A percentile compares a stretch with the other conserved stretches of the same genome.
These are phyloP conservation scores for Macquaria ambigua DNA, from an alignment of 2,113 vertebrate genomes.

Conservation along the genomic window DNA sequence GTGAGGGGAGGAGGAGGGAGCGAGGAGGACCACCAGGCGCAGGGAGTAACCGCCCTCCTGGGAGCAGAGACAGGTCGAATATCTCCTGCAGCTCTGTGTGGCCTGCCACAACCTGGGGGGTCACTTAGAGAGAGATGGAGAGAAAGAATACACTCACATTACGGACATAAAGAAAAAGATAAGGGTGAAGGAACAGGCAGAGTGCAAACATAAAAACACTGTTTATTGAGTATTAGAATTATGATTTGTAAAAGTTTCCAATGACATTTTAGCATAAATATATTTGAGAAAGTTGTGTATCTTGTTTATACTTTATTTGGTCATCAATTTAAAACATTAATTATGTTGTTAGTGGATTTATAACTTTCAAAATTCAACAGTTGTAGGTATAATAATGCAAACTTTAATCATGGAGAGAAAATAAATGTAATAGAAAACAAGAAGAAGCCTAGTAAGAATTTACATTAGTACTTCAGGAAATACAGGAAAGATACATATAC, in stretches of 20 bases:
- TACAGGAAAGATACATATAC: background rate
- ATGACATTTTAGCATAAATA: background rate
- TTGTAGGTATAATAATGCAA: background rate
- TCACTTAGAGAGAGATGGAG: slow-evolving; percentile 66
- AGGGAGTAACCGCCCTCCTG: slow-evolving; percentile 68
- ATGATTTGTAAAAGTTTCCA: background rate
- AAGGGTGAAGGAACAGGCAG: too few species aligned
- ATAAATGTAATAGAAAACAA: background rate
- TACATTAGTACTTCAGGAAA: background rate
- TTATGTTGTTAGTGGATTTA: background rate
- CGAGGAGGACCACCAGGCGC: background rate
- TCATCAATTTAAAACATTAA: background rate
- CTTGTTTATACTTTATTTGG: too few species aligned
- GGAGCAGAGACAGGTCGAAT: slow-evolving; percentile 81
- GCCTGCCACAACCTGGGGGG: slow-evolving; percentile 61
- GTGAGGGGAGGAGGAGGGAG: slow-evolving; percentile 35
- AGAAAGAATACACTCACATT: slow-evolving; percentile 5
- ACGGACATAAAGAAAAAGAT: background rate
- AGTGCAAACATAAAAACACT: background rate
- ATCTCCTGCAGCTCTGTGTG: slow-evolving; percentile 80
- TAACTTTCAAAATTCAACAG: background rate
- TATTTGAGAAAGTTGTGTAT: background rate
- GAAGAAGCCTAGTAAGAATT: background rate
- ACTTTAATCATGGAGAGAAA: background rate
- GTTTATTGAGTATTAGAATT: background rate